Conservation (phyloP, 2,797 vertebrate genomes). For the Thalassophryne amazonica region DNA sequence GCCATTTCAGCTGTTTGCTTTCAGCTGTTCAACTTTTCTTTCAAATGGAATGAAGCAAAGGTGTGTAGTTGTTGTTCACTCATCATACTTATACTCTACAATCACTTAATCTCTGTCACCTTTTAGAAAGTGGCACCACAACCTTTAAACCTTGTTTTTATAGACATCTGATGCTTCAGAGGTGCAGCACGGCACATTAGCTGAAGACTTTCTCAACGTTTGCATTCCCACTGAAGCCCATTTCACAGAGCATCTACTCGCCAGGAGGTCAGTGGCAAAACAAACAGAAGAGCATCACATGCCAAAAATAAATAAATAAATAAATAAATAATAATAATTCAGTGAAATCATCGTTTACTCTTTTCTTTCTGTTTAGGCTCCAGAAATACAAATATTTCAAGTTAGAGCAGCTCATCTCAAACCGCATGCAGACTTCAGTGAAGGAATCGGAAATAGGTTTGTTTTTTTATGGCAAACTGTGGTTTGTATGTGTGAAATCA, state of each 20-base stretch:
- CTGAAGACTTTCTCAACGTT: constrained; percentile 70
- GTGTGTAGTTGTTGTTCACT: constrained; percentile 41
- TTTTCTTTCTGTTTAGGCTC: constrained; percentile 57
- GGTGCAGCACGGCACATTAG: constrained; percentile 41
- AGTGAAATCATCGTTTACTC: background rate
- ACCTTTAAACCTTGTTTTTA: constrained; percentile 16
- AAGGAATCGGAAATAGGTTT: constrained; percentile 38
- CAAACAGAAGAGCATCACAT: background rate
- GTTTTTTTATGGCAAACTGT: background rate
- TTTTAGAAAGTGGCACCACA: too few relatives aligned
- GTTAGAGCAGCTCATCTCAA: constrained; percentile 69
- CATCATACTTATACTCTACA: background rate
- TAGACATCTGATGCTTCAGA: constrained; percentile 38
- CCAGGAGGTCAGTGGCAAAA: constrained; percentile 64
- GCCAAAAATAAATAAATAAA: too few relatives aligned
- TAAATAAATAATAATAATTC: background rate
- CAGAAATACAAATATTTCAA: constrained; percentile 77
- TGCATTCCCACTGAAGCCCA: constrained; percentile 61
- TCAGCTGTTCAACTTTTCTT: constrained; percentile 72
- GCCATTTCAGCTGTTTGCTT: constrained; percentile 73
- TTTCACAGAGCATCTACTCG: constrained; percentile 65
- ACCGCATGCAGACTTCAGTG: constrained; percentile 49
- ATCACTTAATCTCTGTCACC: too few relatives aligned
- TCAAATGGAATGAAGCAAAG: constrained; percentile 54
- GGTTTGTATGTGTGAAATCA: background rate